Evolutionary conservation across 92 coral and sea anemone genomes (phyloP).

Genomic region (Bergia puertoricense): DNA sequence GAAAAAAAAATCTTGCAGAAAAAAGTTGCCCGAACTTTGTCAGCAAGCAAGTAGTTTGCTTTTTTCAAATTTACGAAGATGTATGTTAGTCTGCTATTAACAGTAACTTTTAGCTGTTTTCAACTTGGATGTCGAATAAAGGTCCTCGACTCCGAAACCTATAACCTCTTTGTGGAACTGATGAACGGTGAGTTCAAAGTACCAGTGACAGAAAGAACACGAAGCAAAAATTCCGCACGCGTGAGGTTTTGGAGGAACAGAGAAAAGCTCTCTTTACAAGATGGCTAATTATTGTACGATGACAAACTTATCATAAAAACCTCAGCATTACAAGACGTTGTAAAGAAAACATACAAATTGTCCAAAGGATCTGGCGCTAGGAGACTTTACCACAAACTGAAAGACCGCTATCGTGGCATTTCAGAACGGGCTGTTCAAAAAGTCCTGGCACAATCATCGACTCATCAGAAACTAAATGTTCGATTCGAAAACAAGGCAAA

Average conservation of each 20-base stretch:
- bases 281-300: conserved; percentile 10
- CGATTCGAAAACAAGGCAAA: conserved; percentile 50
- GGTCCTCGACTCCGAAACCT: conserved; percentile 32
- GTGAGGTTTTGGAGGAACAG: conserved; percentile 48
- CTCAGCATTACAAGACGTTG: conserved; percentile 26
- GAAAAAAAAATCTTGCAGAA: no score
- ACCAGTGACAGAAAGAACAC: conserved; percentile 45
- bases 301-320: conserved; percentile 30
- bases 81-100: conserved; percentile 1
- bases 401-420: conserved; percentile 43
- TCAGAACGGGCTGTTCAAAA: conserved; percentile 28
- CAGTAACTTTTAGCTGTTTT: neutral
- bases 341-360: conserved; percentile 24
- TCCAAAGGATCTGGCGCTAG: conserved; percentile 48
- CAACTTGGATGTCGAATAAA: conserved; percentile 34
- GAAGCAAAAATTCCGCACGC: conserved; percentile 33
- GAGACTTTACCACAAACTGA: conserved; percentile 43
- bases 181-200: conserved; percentile 48
- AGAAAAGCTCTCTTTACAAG: conserved; percentile 24
- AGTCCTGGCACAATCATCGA: neutral
- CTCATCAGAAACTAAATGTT: conserved; percentile 33
- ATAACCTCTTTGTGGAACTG: conserved; percentile 38
- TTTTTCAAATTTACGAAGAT: neutral
- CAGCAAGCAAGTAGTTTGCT: no score
- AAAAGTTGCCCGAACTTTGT: no score